Conservation (phyloP, 2,888 invertebrate genomes). For the Ormyrus nitidulus region DNA sequence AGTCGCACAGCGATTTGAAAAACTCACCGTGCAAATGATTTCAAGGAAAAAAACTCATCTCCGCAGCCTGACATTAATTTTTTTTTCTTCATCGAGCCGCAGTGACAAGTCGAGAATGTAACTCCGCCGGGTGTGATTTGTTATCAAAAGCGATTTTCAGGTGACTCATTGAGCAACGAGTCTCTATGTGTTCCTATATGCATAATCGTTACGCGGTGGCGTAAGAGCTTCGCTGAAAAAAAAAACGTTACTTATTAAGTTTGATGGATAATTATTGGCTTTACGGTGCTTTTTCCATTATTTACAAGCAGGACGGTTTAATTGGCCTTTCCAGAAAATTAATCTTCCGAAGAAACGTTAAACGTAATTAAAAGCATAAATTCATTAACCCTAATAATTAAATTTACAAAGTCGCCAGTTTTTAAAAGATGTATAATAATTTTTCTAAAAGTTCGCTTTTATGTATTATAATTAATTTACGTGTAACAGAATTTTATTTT, state of each 20-base stretch:
- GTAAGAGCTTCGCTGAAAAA: no score
- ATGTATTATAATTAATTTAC: no score
- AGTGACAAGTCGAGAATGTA: neutral
- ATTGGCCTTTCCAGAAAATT: neutral
- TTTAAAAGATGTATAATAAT: no score
- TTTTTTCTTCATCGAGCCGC: neutral
- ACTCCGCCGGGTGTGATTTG: neutral
- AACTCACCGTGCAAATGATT: no score
- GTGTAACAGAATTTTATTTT: no score
- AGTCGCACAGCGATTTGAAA: no score
- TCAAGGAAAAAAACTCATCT: neutral
- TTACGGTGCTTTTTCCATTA: neutral
- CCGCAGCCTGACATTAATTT: neutral
- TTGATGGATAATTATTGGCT: neutral
- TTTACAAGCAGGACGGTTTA: neutral
- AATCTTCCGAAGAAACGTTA: no score
- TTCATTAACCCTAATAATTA: no score
- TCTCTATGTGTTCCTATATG: neutral
- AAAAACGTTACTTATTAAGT: neutral
- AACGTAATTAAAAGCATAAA: no score
- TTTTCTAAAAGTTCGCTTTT: no score
- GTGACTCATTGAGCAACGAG: constrained; percentile 34
- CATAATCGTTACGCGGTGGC: no score
- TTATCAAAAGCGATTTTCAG: constrained; percentile 32
- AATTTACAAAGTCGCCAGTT: no score